phyloP scores from a whole-genome alignment of 2,888 invertebrate species.

The Pristionchus entomophagus region DNA sequence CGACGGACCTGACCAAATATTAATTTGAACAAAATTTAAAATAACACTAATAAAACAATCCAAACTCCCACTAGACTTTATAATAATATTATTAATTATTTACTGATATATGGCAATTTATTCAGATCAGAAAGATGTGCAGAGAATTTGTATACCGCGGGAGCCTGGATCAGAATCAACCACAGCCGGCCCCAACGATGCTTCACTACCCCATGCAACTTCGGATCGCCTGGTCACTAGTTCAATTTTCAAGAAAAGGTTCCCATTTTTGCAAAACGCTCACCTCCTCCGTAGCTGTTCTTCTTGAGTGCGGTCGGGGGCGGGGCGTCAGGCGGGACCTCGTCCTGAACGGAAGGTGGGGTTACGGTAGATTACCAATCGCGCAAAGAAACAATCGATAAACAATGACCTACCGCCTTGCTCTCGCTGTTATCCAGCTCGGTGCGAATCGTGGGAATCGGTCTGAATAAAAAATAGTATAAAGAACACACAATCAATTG shows the following conservation, averaged over 20 bases:
- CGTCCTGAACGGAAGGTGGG: constrained; percentile 2
- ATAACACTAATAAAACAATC: too few relatives aligned
- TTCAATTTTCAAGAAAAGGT: not conserved
- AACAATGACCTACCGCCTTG: not conserved
- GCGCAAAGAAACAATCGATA: not conserved
- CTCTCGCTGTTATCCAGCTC: constrained; percentile 42
- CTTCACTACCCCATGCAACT: too few relatives aligned
- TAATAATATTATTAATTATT: too few relatives aligned
- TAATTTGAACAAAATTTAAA: not conserved
- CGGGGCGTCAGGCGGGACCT: constrained; percentile 64
- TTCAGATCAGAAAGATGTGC: too few relatives aligned
- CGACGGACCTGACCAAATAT: constrained; percentile 49
- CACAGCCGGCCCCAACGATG: too few relatives aligned
- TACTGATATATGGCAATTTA: too few relatives aligned
- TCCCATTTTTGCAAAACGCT: not conserved
- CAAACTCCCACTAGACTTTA: too few relatives aligned
- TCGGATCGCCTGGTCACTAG: too few relatives aligned
- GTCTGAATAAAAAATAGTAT: not conserved
- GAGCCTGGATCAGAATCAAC: too few relatives aligned
- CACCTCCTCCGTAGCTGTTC: constrained; percentile 64
- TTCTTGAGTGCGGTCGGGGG: constrained; percentile 63
- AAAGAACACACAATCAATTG: not conserved
- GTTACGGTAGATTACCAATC: not conserved
- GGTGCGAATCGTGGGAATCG: constrained; percentile 57
- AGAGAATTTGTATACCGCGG: too few relatives aligned